Evolutionary conservation across 2,888 invertebrate genomes (phyloP), one percentile per base, ranked within the genome.

Genomic region (Chaetogeoica ovagalla): DNA sequence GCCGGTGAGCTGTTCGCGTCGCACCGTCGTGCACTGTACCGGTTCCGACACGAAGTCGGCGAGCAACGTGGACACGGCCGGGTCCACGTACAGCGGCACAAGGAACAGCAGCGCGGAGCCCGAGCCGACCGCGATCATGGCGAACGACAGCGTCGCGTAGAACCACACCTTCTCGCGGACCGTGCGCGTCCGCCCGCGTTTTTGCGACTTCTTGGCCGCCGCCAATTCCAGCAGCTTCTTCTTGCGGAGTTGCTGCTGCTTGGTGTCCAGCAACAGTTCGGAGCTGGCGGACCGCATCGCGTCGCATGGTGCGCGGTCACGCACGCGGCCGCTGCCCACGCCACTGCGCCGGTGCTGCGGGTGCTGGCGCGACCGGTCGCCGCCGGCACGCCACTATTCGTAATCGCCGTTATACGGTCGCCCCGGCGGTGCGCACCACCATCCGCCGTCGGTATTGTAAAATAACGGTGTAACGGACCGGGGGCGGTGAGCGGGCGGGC

Each of bases 191-290:
- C 30, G 17, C 11, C 76, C 75, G 15, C 66, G 62, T 15, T 66
- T 65, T 15, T 74, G 75, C 48, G 3, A 1, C 68, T 74, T 81
- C 68, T 81, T 86, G 87, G 87, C 85, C 89, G 87, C 86, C 89
- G 86, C 87, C 89, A 89, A 87, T 87, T 89, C 89, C 86, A 87
- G 86, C 82, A 90, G 88, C 88, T 90, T 90, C 84, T 89, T 88
- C 87, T 89, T 89, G 85, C 90, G 88, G 84, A 90, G 88, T 87
- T 90, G 90, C 88, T 91, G 91, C 88, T 91, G 91, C 87, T 91
- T 90, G 87, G 91, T 91, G 87, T 91, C 90, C 88, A 92, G 90
- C 88, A 91, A 90, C 89, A 92, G 91, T 87, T 91, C 91, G 89
- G 91, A 92, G 89, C 91, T 92, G 89, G 91, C 91, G 88, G 91